Conservation (phyloP, 2,113 vertebrate genomes). For the Passerina amoena region DNA sequence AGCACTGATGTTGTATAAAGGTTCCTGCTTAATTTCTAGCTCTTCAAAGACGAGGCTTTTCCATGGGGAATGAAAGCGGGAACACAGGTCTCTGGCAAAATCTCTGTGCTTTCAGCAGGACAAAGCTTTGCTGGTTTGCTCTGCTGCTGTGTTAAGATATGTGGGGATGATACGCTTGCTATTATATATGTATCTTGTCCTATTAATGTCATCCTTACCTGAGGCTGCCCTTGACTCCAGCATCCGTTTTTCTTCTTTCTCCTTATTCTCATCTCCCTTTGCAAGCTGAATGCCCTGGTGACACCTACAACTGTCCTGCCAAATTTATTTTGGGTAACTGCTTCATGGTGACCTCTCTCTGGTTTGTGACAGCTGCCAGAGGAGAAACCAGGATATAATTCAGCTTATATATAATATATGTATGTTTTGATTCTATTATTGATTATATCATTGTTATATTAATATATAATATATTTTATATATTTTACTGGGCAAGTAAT, state of each 20-base stretch:
- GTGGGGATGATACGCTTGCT: accelerated
- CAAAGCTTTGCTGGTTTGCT: background rate
- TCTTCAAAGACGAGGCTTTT: background rate
- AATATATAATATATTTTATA: too few relatives aligned
- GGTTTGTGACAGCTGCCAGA: background rate
- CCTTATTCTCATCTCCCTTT: background rate
- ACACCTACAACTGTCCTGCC: background rate
- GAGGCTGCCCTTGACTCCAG: background rate
- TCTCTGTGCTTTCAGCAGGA: background rate
- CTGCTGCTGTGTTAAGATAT: background rate
- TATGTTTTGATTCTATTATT: too few relatives aligned
- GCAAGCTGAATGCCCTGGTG: background rate
- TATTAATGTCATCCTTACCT: conserved; percentile 6
- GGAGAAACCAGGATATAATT: background rate
- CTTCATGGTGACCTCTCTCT: background rate
- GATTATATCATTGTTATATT: too few relatives aligned
- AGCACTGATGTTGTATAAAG: accelerated
- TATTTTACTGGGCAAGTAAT: background rate
- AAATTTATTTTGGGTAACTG: background rate
- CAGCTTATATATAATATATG: background rate
- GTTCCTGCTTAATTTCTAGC: background rate
- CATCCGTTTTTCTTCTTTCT: background rate
- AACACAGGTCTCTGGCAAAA: background rate
- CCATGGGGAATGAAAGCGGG: background rate
- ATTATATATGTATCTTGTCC: conserved; percentile 11